These are phyloP conservation scores for human DNA, from an alignment of 2,113 vertebrate species.

Conservation along the genomic window DNA sequence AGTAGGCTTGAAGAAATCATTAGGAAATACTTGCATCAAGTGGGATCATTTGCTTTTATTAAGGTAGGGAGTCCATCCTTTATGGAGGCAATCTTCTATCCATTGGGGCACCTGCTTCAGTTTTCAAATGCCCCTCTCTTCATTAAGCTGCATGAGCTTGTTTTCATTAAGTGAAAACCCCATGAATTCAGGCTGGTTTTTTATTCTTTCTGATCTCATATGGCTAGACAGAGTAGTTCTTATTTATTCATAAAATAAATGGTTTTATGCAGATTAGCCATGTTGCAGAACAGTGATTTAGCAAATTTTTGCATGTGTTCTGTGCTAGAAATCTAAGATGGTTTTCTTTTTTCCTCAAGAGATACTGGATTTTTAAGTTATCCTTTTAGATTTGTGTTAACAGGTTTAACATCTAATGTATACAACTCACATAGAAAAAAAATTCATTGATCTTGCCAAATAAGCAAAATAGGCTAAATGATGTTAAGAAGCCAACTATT, in stretches of 20 bases:
- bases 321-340: slow-evolving; percentile 53
- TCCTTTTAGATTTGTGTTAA: slow-evolving; percentile 59
- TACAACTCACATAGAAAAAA: slow-evolving; percentile 51
- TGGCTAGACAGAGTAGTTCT: slow-evolving; percentile 12
- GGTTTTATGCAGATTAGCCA: slow-evolving; percentile 11
- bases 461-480: slow-evolving; percentile 66
- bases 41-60: slow-evolving; percentile 29
- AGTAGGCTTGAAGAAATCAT: slow-evolving; percentile 75
- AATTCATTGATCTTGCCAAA: slow-evolving; percentile 57
- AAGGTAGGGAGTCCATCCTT: slow-evolving; percentile 23
- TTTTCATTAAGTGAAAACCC: slow-evolving; percentile 52
- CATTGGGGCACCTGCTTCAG: not conserved
- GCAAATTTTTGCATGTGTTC: slow-evolving; percentile 54
- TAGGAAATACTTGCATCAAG: slow-evolving; percentile 74
- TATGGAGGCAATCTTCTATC: not conserved
- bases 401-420: slow-evolving; percentile 54
- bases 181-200: slow-evolving; percentile 14
- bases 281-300: slow-evolving; percentile 65
- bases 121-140: slow-evolving; percentile 49
- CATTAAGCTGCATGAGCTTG: not conserved
- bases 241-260: slow-evolving; percentile 66
- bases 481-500: not conserved
- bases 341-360: slow-evolving; percentile 52
- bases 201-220: not conserved
- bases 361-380: slow-evolving; percentile 49